Base-by-base conservation (phyloP, 2,888 invertebrate species). In the Corbicula japonica region DNA sequence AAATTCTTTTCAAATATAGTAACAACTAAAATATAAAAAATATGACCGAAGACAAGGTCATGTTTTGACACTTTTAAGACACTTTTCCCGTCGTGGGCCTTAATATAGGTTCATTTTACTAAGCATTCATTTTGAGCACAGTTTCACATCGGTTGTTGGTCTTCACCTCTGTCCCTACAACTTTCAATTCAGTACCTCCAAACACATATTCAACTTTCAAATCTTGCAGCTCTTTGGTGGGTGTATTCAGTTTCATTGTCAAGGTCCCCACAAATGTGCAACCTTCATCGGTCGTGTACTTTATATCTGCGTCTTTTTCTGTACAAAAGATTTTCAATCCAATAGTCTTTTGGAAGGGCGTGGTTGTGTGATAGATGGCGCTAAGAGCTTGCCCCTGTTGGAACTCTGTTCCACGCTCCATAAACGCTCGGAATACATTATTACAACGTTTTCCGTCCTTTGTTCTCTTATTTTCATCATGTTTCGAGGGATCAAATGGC, bases 341-440 rank as follows among this genome's bases (percentile, higher is more conserved):
- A 4, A 81, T 71, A 6, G 44, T 38, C 28, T 72, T 52, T 61
- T 81, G 81, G 38, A 61, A 61, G 18, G 76, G 68, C 18, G 48
- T 70, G 1, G 70, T 74, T 2, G 81, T 81, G 44, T 77, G 74
- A 38, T 81, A 81, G 0, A 71, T 71, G 5, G 35, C 66, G 21
- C 62, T 61, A 1, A 81, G n/a, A 34, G 74, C 26, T 12, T 66
- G 32, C 1, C 77, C 74, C n/a, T 71, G 54, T 48, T 48, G 23
- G 21, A 75, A 41, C 50, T 77, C 81, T 4, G 34, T 65, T 6
- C 71, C 74, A 50, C 65, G 65, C 10, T 50, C 58, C 2, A 66
- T 70, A 34, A 81, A 81, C 15, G 81, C 68, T 41, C 62, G 61
- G 38, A 81, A 81, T 3, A 81, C 81, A 44, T 81, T 74, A 50